Evolutionary conservation across 2,113 vertebrate species (phyloP).

Genomic region (Heterotilapia buettikoferi): DNA sequence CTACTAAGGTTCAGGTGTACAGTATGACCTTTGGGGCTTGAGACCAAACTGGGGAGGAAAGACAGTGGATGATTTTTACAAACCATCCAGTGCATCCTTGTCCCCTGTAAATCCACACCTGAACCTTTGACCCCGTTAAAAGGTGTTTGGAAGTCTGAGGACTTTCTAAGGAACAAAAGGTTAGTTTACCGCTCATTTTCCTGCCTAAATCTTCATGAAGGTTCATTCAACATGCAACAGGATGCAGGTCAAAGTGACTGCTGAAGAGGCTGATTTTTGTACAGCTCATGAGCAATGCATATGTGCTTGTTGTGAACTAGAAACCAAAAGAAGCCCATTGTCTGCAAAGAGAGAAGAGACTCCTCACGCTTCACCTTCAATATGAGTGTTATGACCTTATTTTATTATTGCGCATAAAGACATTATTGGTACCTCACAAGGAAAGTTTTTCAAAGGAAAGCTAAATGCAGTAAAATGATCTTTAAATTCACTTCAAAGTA

Average conservation of each 20-base stretch:
- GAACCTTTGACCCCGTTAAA: not conserved
- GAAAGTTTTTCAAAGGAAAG: not conserved
- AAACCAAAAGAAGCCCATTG: accelerated
- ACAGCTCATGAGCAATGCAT: accelerated
- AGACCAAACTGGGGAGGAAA: not conserved
- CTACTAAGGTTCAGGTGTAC: not conserved
- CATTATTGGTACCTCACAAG: not conserved
- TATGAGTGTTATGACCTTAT: not conserved
- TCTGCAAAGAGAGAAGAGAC: not conserved
- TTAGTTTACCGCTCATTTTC: accelerated
- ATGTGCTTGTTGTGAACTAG: not conserved
- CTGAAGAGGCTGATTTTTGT: not conserved
- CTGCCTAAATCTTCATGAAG: not conserved
- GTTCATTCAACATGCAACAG: not conserved
- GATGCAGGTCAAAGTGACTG: not conserved
- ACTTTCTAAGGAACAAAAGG: not conserved
- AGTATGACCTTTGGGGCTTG: not conserved
- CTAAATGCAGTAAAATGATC: not conserved
- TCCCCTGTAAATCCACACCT: not conserved
- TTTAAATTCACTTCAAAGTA: not conserved
- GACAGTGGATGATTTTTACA: not conserved
- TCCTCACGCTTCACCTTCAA: not conserved
- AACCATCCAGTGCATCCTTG: not conserved
- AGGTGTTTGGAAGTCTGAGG: not conserved
- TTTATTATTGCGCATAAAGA: not conserved